phyloP scores from a whole-genome alignment of 2,113 vertebrate genomes.

The Colistium nudipinnis region DNA sequence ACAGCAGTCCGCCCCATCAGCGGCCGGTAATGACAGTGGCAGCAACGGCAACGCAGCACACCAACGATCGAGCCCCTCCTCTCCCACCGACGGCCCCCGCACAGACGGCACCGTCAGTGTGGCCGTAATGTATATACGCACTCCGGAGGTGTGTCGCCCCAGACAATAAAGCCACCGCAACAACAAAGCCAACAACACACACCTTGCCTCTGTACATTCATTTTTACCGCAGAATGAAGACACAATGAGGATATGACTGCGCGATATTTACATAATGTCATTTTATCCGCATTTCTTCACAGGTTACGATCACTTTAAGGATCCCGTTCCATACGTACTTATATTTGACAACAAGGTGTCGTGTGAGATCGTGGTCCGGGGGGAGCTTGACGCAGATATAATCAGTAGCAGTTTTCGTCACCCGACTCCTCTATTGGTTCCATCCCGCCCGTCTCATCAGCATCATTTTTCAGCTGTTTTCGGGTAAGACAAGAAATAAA shows the following conservation, averaged over 20 bases:
- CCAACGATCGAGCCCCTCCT: constrained; percentile 45
- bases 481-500: no score
- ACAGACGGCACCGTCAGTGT: constrained; percentile 34
- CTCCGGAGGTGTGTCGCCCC: constrained; percentile 33
- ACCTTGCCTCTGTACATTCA: neutral
- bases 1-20: neutral
- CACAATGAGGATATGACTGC: no score
- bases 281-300: neutral
- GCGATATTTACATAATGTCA: no score
- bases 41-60: constrained; percentile 16
- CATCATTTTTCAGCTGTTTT: neutral
- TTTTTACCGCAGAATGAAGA: neutral
- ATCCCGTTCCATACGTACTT: neutral
- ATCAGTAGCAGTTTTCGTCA: no score
- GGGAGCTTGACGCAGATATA: no score
- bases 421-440: neutral
- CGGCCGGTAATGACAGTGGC: constrained; percentile 1
- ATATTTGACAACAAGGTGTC: neutral
- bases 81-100: constrained; percentile 16
- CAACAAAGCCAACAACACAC: neutral
- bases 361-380: no score
- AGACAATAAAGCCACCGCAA: constrained; percentile 22
- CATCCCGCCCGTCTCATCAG: neutral
- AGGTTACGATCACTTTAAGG: neutral
- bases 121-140: constrained; percentile 39